phyloP scores from a whole-genome alignment of 2,888 invertebrate species.

The Xestia c-nigrum region DNA sequence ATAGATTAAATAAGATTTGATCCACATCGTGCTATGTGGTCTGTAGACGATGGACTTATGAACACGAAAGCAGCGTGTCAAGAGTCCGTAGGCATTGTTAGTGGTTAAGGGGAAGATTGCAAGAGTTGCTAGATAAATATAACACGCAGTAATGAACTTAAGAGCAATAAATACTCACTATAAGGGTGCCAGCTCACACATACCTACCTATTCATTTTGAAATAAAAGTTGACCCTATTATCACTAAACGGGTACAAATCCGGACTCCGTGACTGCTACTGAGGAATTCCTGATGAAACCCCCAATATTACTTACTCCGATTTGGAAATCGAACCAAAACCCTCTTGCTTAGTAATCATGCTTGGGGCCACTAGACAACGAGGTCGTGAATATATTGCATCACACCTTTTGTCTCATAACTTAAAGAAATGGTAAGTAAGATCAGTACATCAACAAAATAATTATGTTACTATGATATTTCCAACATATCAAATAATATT shows the following conservation, averaged over 20 bases:
- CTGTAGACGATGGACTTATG: slow-evolving; percentile 13
- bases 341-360: neutral
- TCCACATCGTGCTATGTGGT: slow-evolving; percentile 52
- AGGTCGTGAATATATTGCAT: neutral
- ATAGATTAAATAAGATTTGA: slow-evolving; percentile 36
- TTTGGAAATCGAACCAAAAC: neutral
- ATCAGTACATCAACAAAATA: neutral
- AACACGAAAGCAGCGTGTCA: neutral
- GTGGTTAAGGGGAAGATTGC: slow-evolving; percentile 30
- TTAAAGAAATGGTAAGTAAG: neutral
- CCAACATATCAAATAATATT: neutral
- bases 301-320: neutral
- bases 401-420: neutral
- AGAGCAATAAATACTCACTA: neutral
- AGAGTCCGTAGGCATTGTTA: neutral
- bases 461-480: neutral
- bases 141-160: neutral
- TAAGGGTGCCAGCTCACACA: neutral
- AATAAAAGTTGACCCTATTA: neutral
- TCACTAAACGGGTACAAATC: neutral
- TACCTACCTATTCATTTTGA: neutral
- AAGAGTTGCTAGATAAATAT: neutral
- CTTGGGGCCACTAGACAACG: neutral
- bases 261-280: neutral
- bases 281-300: neutral